These are phyloP conservation scores for Byasa hedistus DNA, from an alignment of 2,888 invertebrate genomes.

Conservation along the genomic window DNA sequence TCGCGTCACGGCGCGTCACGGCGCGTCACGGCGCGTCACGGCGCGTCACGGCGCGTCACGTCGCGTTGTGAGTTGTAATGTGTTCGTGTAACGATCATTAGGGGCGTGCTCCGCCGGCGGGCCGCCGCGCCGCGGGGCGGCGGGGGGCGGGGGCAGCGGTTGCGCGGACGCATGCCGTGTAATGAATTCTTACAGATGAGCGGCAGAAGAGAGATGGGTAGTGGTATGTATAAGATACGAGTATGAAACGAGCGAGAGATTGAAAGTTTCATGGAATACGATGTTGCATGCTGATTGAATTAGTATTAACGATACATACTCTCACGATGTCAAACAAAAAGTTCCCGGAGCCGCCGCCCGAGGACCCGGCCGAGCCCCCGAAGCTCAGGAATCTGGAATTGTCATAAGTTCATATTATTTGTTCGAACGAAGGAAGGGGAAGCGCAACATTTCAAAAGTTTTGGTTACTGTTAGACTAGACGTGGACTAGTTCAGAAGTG, in stretches of 20 bases:
- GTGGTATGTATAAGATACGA: neutral
- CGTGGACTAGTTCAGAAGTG: too few species aligned
- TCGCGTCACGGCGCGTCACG: neutral
- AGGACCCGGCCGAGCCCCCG: constrained; percentile 75
- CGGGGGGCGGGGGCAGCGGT: too few species aligned
- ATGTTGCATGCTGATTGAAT: neutral
- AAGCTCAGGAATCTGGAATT: constrained; percentile 82
- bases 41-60: too few species aligned
- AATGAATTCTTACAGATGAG: neutral
- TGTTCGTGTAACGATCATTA: too few species aligned
- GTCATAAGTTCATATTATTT: neutral
- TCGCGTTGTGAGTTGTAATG: too few species aligned
- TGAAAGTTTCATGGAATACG: neutral
- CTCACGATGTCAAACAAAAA: constrained; percentile 93
- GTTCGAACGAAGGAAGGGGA: neutral
- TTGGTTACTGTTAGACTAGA: too few species aligned
- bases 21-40: too few species aligned
- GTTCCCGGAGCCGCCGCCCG: constrained; percentile 89
- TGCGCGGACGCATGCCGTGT: too few species aligned
- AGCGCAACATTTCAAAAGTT: too few species aligned
- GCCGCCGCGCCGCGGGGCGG: too few species aligned
- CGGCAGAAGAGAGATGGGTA: neutral
- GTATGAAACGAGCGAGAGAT: neutral
- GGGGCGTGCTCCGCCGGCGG: too few species aligned
- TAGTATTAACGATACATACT: constrained; percentile 79